These are phyloP conservation scores for Melinaea menophilus DNA, from an alignment of 2,888 invertebrate genomes.

Conservation along the genomic window DNA sequence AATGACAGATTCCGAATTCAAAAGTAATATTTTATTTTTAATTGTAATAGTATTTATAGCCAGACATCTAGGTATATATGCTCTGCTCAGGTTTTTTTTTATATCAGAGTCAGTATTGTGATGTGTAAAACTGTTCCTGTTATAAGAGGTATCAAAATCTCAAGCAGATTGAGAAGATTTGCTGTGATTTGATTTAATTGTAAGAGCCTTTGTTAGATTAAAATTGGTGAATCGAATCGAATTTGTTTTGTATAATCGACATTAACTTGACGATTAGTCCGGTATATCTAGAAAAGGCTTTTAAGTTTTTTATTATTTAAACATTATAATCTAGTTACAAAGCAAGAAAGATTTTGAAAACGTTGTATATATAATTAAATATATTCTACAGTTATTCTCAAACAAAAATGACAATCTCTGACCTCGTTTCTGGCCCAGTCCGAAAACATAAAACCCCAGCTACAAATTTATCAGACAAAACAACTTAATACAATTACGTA, in stretches of 20 bases:
- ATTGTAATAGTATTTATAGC: no score
- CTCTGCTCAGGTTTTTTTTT: no score
- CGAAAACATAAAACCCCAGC: constrained; percentile 23
- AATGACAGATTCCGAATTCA: no score
- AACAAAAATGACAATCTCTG: constrained; percentile 14
- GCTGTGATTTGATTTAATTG: constrained; percentile 45
- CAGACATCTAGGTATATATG: no score
- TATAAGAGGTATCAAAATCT: constrained; percentile 51
- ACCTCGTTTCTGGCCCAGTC: constrained; percentile 20
- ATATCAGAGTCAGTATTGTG: constrained; percentile 36
- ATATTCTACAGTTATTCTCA: background rate
- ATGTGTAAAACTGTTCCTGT: constrained; percentile 51
- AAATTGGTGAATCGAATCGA: constrained; percentile 41
- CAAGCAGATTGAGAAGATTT: constrained; percentile 55
- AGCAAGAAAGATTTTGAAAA: no score
- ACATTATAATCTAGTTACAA: no score
- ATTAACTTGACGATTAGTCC: background rate
- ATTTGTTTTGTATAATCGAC: constrained; percentile 22
- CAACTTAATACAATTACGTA: constrained; percentile 58
- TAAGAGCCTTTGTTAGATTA: constrained; percentile 48
- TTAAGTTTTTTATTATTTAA: no score
- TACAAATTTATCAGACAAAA: constrained; percentile 48
- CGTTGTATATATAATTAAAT: no score
- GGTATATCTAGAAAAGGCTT: background rate
- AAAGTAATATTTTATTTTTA: no score